Base-by-base conservation (phyloP, 2,888 invertebrate species). In the Griposia aprilina region DNA sequence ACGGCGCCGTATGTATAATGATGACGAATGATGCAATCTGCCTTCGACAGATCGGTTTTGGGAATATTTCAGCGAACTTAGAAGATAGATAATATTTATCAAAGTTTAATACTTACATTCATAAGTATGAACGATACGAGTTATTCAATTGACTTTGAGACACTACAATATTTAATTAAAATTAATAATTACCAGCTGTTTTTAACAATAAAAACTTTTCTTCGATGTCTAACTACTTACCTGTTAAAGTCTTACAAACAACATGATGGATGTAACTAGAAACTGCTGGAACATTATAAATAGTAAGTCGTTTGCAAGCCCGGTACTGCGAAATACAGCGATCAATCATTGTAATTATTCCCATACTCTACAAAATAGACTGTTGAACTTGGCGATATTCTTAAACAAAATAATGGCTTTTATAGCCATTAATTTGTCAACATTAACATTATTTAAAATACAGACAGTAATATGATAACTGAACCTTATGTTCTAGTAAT, bases 281-380 rank as follows among this genome's bases (percentile, higher is more conserved):
- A 81, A 59, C 36, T 67, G 15, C 17, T 79, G 30, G 45, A 59
- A 63, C 23, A 26, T n/a, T 79, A 50, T 63, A 62, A 68, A 68
- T 68, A 60, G 17, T 23, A 20, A 83, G n/a, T 30, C 17, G 50
- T 71, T 71, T 45, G 36, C 15, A 52, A 15, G 23, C 36, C 23
- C n/a, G 17, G 17, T 55, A 81, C 36, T 74, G 50, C 26, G 48
- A 69, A 85, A 30, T 55, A 50, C 8, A 62, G 36, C 71, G 36
- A 84, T 80, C 26, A 63, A 68, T 85, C 71, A 63, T 66, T 60
- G 48, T 67, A 48, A 78, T 57, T 63, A 83, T 30, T 80, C 50
- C 11, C 30, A 11, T 20, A 36, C 15, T 17, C 17, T 26, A 36
- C 62, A 63, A 69, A 70, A 69, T 68, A 45, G 10, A 36, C 30